Conservation (phyloP, 1,140 invertebrate species). For the Daktulosphaira vitifoliae region DNA sequence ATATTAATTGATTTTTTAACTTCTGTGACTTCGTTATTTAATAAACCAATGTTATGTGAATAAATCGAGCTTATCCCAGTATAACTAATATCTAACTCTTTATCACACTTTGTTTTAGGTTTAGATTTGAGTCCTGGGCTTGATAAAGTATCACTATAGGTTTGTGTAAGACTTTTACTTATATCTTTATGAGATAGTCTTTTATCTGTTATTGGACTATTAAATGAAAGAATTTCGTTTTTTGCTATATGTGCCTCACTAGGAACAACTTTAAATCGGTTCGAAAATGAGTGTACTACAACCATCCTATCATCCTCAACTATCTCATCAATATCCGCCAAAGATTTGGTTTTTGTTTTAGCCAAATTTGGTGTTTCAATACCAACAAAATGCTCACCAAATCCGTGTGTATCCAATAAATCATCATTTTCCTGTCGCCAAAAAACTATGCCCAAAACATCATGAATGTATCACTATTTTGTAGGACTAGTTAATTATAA, state of each 20-base stretch:
- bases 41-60: conserved; percentile 44
- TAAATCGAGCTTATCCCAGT: conserved; percentile 50
- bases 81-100: conserved; percentile 49
- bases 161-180: conserved; percentile 47
- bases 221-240: conserved; percentile 41
- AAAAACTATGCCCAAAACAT: conserved; percentile 22
- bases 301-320: conserved; percentile 24
- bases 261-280: conserved; percentile 1
- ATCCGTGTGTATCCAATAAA: conserved; percentile 22
- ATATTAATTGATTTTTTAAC: conserved; percentile 40
- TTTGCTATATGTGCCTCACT: background rate
- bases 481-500: conserved; percentile 12
- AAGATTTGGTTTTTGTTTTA: conserved; percentile 19
- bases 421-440: conserved; percentile 31
- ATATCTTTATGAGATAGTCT: conserved; percentile 49
- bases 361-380: conserved; percentile 30
- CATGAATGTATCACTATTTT: conserved; percentile 10
- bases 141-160: conserved; percentile 45
- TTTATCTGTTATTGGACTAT: conserved; percentile 46
- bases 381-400: conserved; percentile 18
- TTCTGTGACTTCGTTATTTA: conserved; percentile 39
- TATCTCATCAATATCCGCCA: conserved; percentile 30
- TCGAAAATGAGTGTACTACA: conserved; percentile 13
- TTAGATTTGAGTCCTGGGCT: conserved; percentile 44
- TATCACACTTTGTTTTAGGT: conserved; percentile 44